These are phyloP conservation scores for Cataglyphis livida DNA, from an alignment of 2,888 invertebrate genomes.

Conservation along the genomic window DNA sequence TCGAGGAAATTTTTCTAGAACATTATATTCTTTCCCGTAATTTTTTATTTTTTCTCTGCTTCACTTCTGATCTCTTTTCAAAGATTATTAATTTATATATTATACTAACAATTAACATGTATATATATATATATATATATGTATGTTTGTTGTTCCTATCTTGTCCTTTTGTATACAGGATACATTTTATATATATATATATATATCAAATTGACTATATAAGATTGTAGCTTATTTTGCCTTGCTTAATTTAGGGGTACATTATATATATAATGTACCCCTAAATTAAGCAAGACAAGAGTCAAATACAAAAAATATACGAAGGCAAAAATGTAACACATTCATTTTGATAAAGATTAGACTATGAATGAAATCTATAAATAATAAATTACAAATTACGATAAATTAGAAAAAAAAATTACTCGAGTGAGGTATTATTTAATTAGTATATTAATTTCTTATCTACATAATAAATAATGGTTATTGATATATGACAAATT, in stretches of 20 bases:
- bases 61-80: neutral
- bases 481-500: neutral
- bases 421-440: neutral
- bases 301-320: neutral
- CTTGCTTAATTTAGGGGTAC: too few species aligned
- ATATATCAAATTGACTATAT: accelerated
- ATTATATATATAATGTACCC: neutral
- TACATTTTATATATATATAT: too few species aligned
- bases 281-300: neutral
- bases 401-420: neutral
- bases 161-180: too few species aligned
- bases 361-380: neutral
- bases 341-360: neutral
- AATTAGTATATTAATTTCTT: neutral
- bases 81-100: neutral
- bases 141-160: too few species aligned
- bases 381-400: neutral
- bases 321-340: neutral
- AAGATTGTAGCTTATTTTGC: too few species aligned
- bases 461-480: neutral
- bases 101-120: too few species aligned
- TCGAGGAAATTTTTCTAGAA: neutral
- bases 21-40: neutral
- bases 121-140: too few species aligned
- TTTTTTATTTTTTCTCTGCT: too few species aligned